Evolutionary conservation across 2,113 vertebrate genomes (phyloP).

Genomic region (Takifugu flavidus): DNA sequence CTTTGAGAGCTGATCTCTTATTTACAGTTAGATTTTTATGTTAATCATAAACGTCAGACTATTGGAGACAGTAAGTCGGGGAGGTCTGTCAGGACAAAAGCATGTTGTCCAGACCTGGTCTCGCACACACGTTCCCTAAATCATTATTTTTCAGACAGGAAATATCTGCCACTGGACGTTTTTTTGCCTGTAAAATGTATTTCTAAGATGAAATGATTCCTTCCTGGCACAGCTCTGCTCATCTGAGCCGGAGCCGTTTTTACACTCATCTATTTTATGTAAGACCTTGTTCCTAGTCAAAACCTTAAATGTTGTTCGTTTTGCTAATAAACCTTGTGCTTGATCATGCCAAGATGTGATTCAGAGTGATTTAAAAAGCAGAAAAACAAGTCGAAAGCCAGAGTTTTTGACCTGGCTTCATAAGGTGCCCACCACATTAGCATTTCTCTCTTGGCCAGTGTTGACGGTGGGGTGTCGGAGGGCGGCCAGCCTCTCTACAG

Average conservation of each 20-base stretch:
- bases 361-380: conserved; percentile 40
- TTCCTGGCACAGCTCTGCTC: conserved; percentile 44
- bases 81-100: conserved; percentile 70
- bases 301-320: conserved; percentile 28
- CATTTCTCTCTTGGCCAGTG: conserved; percentile 61
- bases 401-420: conserved; percentile 47
- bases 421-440: conserved; percentile 50
- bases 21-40: conserved; percentile 57
- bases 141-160: conserved; percentile 72
- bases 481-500: conserved; percentile 43
- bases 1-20: conserved; percentile 53
- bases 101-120: conserved; percentile 66
- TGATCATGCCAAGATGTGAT: conserved; percentile 38
- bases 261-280: conserved; percentile 34
- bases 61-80: conserved; percentile 68
- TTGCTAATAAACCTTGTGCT: conserved; percentile 30
- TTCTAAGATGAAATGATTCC: conserved; percentile 69
- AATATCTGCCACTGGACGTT: conserved; percentile 68
- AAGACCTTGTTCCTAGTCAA: conserved; percentile 22
- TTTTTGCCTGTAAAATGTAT: conserved; percentile 67
- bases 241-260: conserved; percentile 33
- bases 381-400: conserved; percentile 48
- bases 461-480: conserved; percentile 36
- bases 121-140: conserved; percentile 64
- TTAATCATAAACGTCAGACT: conserved; percentile 70